phyloP scores from a whole-genome alignment of 2,113 vertebrate genomes.

The Apteryx owenii region DNA sequence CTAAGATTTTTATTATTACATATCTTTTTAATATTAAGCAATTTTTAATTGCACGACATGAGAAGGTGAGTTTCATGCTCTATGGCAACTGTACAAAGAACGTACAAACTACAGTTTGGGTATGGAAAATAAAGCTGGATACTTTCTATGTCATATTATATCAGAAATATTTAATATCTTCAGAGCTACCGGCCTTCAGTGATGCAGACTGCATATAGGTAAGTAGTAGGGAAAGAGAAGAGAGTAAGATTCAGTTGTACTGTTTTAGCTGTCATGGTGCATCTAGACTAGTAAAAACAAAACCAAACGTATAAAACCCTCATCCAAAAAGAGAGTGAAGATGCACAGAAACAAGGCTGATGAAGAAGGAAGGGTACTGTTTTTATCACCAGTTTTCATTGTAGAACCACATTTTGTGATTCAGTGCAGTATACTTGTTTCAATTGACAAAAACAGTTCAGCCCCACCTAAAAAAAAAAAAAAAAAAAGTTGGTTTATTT shows the following conservation, averaged over 20 bases:
- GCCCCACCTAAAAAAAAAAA: not conserved
- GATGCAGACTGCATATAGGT: too few species aligned
- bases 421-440: not conserved
- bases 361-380: not conserved
- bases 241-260: not conserved
- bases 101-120: not conserved
- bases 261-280: not conserved
- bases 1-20: not conserved
- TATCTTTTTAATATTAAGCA: not conserved
- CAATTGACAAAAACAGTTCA: not conserved
- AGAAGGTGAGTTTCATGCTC: not conserved
- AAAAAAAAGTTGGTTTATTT: not conserved
- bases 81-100: not conserved
- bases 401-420: not conserved
- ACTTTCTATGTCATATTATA: not conserved
- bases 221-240: not conserved
- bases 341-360: not conserved
- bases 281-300: not conserved
- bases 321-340: not conserved
- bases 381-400: not conserved
- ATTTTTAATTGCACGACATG: not conserved
- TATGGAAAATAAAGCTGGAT: not conserved
- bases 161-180: not conserved
- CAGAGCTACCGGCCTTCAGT: not conserved
- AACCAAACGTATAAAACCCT: not conserved